A percentile compares a stretch with the other conserved stretches of the same genome.
phyloP scores from a whole-genome alignment of 2,113 vertebrate species.

The Alethe diademata region DNA sequence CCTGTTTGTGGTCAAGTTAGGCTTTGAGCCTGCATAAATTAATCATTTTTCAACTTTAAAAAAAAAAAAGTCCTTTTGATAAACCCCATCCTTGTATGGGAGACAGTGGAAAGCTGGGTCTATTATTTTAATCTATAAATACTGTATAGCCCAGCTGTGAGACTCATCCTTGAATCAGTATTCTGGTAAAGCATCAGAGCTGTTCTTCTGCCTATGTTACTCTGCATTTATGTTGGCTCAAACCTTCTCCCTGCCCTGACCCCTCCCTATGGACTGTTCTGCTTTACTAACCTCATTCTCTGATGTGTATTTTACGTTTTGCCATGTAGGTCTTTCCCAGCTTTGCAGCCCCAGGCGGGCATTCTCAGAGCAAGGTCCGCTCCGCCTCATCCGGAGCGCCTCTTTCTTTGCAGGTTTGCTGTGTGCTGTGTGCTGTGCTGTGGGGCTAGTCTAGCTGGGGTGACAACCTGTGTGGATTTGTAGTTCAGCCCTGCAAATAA shows the following conservation, averaged over 20 bases:
- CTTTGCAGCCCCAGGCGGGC: slow-evolving; percentile 99
- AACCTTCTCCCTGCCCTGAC: slow-evolving; percentile 42
- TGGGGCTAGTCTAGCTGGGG: slow-evolving; percentile 79
- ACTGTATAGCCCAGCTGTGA: neutral
- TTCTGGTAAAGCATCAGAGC: slow-evolving; percentile 1
- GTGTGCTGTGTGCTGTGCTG: slow-evolving; percentile 81
- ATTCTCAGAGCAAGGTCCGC: slow-evolving; percentile 99
- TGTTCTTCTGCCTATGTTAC: slow-evolving; percentile 18
- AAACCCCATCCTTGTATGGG: neutral
- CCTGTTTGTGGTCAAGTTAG: slow-evolving; percentile 6
- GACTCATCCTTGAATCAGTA: neutral
- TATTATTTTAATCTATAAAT: neutral
- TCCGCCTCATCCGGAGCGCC: slow-evolving; percentile 99
- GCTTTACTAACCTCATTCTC: slow-evolving; percentile 82
- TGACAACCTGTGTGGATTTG: slow-evolving; percentile 16
- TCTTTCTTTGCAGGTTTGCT: slow-evolving; percentile 99
- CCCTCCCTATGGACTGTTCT: slow-evolving; percentile 47
- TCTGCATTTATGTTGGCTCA: slow-evolving; percentile 60
- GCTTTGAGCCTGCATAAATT: slow-evolving; percentile 40
- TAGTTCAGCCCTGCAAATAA: slow-evolving; percentile 78
- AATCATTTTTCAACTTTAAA: neutral
- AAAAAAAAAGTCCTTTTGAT: neutral
- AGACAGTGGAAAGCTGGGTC: neutral
- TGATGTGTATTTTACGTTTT: slow-evolving; percentile 84
- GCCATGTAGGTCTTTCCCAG: slow-evolving; percentile 96